Evolutionary conservation across 2,888 invertebrate genomes (phyloP).

Genomic region (Acheta domesticus): DNA sequence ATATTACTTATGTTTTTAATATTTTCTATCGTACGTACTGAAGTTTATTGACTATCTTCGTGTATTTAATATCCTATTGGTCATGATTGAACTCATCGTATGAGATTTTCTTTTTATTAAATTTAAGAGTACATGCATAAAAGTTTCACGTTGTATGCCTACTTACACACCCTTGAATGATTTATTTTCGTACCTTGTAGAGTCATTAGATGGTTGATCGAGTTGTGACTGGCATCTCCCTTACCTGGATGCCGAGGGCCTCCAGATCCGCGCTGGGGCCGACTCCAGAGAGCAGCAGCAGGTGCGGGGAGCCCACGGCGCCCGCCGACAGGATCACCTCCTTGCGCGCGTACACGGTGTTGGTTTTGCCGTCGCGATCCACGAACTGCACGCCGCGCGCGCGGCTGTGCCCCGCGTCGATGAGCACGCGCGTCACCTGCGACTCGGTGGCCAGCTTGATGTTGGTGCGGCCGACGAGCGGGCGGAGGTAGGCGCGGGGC

Average conservation of each 20-base stretch:
- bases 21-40: too few species aligned
- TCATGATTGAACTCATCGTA: too few species aligned
- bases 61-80: too few species aligned
- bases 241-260: conserved; percentile 27
- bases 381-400: conserved; percentile 49
- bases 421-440: conserved; percentile 51
- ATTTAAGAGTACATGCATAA: too few species aligned
- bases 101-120: too few species aligned
- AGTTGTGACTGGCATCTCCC: background rate
- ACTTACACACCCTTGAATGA: too few species aligned
- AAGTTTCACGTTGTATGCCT: too few species aligned
- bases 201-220: too few species aligned
- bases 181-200: too few species aligned
- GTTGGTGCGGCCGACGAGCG: conserved; percentile 37
- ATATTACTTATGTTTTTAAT: too few species aligned
- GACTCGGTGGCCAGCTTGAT: conserved; percentile 47
- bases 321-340: conserved; percentile 43
- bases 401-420: conserved; percentile 49
- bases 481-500: conserved; percentile 53
- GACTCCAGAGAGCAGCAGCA: conserved; percentile 55
- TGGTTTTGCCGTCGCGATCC: conserved; percentile 44
- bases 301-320: conserved; percentile 50
- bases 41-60: too few species aligned
- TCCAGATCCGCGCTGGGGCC: conserved; percentile 47
- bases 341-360: conserved; percentile 47